Evolutionary conservation across 2,113 vertebrate species (phyloP).

Genomic region (Periophthalmus modestus): DNA sequence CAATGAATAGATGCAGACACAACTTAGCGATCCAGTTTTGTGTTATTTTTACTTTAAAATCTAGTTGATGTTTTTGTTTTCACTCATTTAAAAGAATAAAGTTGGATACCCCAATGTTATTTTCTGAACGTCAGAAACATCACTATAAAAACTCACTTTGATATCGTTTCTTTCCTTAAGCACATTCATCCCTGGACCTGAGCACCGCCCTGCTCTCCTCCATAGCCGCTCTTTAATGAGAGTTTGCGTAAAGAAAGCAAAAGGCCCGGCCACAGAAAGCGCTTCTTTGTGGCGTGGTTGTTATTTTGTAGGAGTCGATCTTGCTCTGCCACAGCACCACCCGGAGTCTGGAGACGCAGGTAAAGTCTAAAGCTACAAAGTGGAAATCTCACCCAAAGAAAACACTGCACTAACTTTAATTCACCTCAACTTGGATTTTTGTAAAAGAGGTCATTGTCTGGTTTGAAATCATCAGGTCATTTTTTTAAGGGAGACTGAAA

Average conservation of each 20-base stretch:
- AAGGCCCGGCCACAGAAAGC: constrained; percentile 52
- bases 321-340: constrained; percentile 18
- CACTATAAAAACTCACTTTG: too few relatives aligned
- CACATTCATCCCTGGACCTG: constrained; percentile 24
- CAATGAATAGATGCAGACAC: background rate
- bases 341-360: constrained; percentile 27
- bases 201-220: constrained; percentile 30
- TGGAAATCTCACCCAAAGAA: constrained; percentile 67
- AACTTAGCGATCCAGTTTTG: too few relatives aligned
- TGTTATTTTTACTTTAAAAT: too few relatives aligned
- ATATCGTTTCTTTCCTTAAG: constrained; percentile 17
- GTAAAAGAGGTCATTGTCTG: constrained; percentile 65
- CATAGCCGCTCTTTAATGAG: constrained; percentile 48
- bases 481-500: constrained; percentile 32
- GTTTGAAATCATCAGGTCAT: constrained; percentile 36
- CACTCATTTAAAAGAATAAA: too few relatives aligned
- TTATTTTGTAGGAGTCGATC: constrained; percentile 24
- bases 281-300: constrained; percentile 49
- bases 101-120: too few relatives aligned
- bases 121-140: too few relatives aligned
- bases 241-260: constrained; percentile 49
- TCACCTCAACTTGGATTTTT: constrained; percentile 46
- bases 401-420: constrained; percentile 57
- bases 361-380: constrained; percentile 15
- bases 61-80: too few relatives aligned